These are phyloP conservation scores for Ochotona curzoniae DNA, from an alignment of 2,113 vertebrate species.

Conservation along the genomic window DNA sequence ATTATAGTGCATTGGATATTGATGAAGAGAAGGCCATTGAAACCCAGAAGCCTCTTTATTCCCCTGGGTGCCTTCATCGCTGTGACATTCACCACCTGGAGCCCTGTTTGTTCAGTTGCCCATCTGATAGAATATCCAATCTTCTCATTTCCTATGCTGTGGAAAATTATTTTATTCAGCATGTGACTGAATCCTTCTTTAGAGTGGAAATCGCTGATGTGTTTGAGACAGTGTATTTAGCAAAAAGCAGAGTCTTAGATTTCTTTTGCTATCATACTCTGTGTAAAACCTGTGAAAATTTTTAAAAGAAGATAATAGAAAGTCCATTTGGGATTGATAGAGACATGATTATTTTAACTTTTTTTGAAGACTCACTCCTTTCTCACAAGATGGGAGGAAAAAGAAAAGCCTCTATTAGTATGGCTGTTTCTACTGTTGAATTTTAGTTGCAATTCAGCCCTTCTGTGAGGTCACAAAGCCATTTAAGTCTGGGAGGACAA, in stretches of 20 bases:
- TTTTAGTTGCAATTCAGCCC: constrained; percentile 51
- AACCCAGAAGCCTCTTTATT: constrained; percentile 58
- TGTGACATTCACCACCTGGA: constrained; percentile 76
- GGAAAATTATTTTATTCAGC: constrained; percentile 75
- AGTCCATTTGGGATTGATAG: neutral
- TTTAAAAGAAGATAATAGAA: constrained; percentile 23
- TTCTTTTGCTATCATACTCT: constrained; percentile 52
- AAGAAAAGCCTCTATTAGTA: neutral
- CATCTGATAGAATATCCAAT: constrained; percentile 74
- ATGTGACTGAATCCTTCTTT: constrained; percentile 69
- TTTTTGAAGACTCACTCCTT: constrained; percentile 60
- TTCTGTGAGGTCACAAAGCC: constrained; percentile 53
- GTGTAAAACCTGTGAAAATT: neutral
- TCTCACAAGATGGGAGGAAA: neutral
- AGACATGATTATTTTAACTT: constrained; percentile 52
- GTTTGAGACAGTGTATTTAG: constrained; percentile 61
- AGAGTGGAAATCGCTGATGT: constrained; percentile 68
- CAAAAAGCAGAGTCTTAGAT: constrained; percentile 57
- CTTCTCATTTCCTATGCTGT: constrained; percentile 72
- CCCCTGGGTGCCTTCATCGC: constrained; percentile 68
- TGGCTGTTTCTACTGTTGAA: constrained; percentile 61
- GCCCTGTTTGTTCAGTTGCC: constrained; percentile 75
- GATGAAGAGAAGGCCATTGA: constrained; percentile 65
- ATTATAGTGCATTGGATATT: constrained; percentile 63
- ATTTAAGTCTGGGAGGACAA: constrained; percentile 44